Conservation (phyloP, 2,888 invertebrate genomes). For the Crossocerus cetratus region DNA sequence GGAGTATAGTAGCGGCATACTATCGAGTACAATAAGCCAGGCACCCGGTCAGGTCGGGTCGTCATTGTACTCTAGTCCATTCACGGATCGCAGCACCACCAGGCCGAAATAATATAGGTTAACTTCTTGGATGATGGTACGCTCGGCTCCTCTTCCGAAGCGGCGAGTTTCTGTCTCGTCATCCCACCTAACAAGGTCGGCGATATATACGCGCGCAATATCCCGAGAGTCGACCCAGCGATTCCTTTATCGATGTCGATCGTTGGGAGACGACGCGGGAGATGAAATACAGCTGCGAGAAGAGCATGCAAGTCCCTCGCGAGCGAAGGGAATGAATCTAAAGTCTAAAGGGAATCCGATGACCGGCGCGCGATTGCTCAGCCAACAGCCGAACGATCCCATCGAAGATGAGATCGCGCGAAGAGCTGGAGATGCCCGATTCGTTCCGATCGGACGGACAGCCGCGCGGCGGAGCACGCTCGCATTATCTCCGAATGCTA, state of each 20-base stretch:
- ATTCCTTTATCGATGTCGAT: slow-evolving; percentile 46
- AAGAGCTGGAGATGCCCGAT: slow-evolving; percentile 42
- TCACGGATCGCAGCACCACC: slow-evolving; percentile 53
- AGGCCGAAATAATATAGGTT: slow-evolving; percentile 51
- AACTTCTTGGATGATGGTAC: slow-evolving; percentile 32
- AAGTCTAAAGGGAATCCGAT: slow-evolving; percentile 35
- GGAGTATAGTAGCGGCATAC: slow-evolving; percentile 33
- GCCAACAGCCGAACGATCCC: slow-evolving; percentile 21
- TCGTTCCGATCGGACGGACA: slow-evolving; percentile 41
- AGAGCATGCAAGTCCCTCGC: no score
- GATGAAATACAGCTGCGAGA: no score
- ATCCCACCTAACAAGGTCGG: slow-evolving; percentile 50
- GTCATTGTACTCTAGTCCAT: slow-evolving; percentile 48
- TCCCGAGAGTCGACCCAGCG: slow-evolving; percentile 1
- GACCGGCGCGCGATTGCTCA: slow-evolving; percentile 26
- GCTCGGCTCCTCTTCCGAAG: slow-evolving; percentile 8
- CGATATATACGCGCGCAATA: slow-evolving; percentile 10
- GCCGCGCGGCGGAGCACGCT: no score
- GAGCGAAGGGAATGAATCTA: background rate
- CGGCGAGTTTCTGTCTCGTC: slow-evolving; percentile 52
- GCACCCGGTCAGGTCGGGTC: slow-evolving; percentile 40
- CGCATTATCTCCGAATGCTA: slow-evolving; percentile 44
- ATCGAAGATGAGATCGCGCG: slow-evolving; percentile 38
- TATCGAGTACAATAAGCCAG: slow-evolving; percentile 42
- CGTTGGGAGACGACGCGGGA: slow-evolving; percentile 3